Conservation (phyloP, 2,113 vertebrate species). For the Brachypteracias leptosomus region DNA sequence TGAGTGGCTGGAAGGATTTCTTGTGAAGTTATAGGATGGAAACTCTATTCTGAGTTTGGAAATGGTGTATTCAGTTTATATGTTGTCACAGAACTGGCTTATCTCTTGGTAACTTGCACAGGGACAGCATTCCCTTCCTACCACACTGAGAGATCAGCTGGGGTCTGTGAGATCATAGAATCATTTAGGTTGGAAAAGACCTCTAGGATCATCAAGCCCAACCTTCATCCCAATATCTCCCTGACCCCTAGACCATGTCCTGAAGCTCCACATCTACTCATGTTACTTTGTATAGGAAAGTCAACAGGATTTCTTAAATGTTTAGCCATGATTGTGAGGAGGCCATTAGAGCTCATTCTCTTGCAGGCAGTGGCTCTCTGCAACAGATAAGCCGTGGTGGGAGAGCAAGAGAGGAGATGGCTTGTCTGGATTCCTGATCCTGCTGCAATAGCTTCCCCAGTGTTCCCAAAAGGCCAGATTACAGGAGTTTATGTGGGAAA, state of each 20-base stretch:
- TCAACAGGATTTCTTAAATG: too few species aligned
- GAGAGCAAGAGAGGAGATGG: neutral
- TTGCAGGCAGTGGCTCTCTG: neutral
- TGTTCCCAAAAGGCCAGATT: neutral
- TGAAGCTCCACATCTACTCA: too few species aligned
- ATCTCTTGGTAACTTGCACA: neutral
- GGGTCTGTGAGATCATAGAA: neutral
- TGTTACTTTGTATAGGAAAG: too few species aligned
- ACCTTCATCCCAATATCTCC: too few species aligned
- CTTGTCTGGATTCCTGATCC: neutral
- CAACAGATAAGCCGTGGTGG: neutral
- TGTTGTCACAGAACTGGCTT: neutral
- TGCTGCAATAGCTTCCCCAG: rapidly evolving
- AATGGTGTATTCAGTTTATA: neutral
- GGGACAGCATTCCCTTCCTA: neutral
- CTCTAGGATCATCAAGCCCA: too few species aligned
- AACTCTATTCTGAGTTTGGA: neutral
- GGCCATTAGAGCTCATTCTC: neutral
- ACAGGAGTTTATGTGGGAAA: neutral
- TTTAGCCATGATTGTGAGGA: neutral
- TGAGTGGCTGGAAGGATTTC: neutral
- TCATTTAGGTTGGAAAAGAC: too few species aligned
- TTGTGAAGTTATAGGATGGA: neutral
- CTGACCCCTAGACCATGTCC: too few species aligned
- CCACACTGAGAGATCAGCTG: neutral